These are phyloP conservation scores for Musca vetustissima DNA, from an alignment of 1,140 invertebrate species.

Conservation along the genomic window DNA sequence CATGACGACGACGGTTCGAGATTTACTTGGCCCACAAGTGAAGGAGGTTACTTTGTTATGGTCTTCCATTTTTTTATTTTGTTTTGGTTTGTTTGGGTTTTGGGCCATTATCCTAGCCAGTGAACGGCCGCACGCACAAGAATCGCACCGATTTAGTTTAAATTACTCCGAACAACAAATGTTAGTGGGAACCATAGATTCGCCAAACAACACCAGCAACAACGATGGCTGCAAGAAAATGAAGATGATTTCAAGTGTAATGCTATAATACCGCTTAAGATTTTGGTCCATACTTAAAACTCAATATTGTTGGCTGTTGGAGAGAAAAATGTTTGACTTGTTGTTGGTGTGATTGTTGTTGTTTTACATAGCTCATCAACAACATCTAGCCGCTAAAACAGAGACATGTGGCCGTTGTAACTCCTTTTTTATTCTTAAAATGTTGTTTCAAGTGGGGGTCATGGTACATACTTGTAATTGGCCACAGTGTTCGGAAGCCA, in stretches of 20 bases:
- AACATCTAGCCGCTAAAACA: too few relatives aligned
- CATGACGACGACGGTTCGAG: too few relatives aligned
- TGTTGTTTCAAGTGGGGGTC: too few relatives aligned
- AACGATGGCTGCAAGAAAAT: not conserved
- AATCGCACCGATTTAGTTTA: constrained; percentile 54
- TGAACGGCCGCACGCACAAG: constrained; percentile 18
- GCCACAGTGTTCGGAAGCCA: too few relatives aligned
- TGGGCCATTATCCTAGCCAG: not conserved
- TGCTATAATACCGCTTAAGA: not conserved
- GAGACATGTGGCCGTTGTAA: too few relatives aligned
- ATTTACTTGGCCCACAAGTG: not conserved
- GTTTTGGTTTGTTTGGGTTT: not conserved
- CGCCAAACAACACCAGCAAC: not conserved
- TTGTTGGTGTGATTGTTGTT: too few relatives aligned
- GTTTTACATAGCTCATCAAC: too few relatives aligned
- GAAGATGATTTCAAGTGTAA: constrained; percentile 12
- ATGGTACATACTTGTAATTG: too few relatives aligned
- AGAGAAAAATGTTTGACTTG: too few relatives aligned
- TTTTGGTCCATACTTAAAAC: too few relatives aligned
- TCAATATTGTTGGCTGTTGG: too few relatives aligned
- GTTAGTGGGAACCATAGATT: constrained; percentile 26
- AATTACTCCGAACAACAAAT: constrained; percentile 54
- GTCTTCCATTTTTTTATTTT: not conserved
- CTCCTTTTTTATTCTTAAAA: too few relatives aligned
- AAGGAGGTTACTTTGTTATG: not conserved